Evolutionary conservation across 2,113 vertebrate genomes (phyloP).

Genomic region (Brachyhypopomus occidentalis): DNA sequence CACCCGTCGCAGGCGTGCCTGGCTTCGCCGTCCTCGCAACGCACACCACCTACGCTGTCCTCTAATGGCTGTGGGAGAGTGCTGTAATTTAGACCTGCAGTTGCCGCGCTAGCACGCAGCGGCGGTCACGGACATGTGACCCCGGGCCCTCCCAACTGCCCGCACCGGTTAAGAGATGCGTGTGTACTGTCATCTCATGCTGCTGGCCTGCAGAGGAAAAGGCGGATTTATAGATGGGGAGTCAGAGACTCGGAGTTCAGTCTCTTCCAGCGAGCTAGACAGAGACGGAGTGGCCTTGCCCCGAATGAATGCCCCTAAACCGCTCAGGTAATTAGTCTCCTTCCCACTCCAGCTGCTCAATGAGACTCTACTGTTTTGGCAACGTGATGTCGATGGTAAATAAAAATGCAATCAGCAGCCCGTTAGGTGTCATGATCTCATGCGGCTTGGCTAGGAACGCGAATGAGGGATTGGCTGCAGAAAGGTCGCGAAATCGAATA

Average conservation of each 20-base stretch:
- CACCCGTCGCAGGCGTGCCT: not conserved
- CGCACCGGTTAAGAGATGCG: not conserved
- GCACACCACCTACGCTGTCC: not conserved
- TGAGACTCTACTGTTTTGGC: slow-evolving; percentile 10
- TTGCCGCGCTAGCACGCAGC: not conserved
- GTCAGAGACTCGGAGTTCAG: slow-evolving; percentile 6
- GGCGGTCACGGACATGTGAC: not conserved
- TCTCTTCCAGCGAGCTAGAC: not conserved
- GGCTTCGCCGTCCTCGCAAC: not conserved
- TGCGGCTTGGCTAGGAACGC: not conserved
- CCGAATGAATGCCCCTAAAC: slow-evolving; percentile 2
- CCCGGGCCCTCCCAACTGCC: not conserved
- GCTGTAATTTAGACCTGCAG: slow-evolving; percentile 11
- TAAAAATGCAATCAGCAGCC: not conserved
- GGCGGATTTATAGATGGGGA: slow-evolving; percentile 3
- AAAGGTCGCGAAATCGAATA: too few species aligned
- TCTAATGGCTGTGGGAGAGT: slow-evolving; percentile 3
- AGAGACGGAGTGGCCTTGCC: not conserved
- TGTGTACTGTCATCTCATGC: not conserved
- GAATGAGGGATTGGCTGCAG: too few species aligned
- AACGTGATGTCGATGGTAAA: not conserved
- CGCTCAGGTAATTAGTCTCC: slow-evolving; percentile 12
- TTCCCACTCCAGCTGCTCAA: not conserved
- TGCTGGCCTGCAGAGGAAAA: slow-evolving; percentile 1
- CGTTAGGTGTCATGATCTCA: not conserved